These are phyloP conservation scores for Eulemur macaco DNA, from an alignment of 2,113 vertebrate genomes.

Conservation along the genomic window DNA sequence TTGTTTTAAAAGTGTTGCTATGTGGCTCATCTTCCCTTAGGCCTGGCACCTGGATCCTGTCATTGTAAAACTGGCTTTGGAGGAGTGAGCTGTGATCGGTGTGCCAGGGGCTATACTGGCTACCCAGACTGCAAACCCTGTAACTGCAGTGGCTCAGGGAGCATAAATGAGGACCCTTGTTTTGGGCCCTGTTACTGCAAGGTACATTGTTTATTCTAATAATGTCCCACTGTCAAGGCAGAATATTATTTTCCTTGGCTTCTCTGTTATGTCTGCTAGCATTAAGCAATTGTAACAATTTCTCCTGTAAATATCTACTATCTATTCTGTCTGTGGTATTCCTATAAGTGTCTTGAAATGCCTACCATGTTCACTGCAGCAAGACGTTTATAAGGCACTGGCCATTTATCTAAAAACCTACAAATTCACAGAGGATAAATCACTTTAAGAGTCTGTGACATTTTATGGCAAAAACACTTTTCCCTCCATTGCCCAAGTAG, in stretches of 20 bases:
- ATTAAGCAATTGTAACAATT: not conserved
- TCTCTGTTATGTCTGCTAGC: not conserved
- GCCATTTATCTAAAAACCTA: not conserved
- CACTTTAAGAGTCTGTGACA: not conserved
- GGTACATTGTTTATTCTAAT: conserved; percentile 76
- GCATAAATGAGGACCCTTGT: conserved; percentile 89
- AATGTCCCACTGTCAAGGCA: not conserved
- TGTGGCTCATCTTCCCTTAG: conserved; percentile 75
- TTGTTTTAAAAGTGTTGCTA: not conserved
- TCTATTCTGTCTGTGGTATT: not conserved
- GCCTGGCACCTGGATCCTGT: conserved; percentile 91
- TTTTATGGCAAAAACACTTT: conserved; percentile 57
- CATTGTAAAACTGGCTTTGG: conserved; percentile 93
- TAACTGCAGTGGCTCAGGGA: conserved; percentile 87
- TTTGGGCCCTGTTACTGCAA: conserved; percentile 89
- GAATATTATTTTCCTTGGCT: not conserved
- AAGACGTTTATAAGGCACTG: not conserved
- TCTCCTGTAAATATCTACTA: not conserved
- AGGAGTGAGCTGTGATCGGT: conserved; percentile 91
- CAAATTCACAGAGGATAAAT: conserved; percentile 9
- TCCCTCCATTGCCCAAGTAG: not conserved
- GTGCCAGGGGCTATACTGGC: conserved; percentile 88
- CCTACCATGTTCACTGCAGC: not conserved
- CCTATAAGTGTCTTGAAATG: not conserved
- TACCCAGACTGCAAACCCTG: conserved; percentile 88